phyloP scores from a whole-genome alignment of 2,888 invertebrate genomes.

The Melieria crassipennis region DNA sequence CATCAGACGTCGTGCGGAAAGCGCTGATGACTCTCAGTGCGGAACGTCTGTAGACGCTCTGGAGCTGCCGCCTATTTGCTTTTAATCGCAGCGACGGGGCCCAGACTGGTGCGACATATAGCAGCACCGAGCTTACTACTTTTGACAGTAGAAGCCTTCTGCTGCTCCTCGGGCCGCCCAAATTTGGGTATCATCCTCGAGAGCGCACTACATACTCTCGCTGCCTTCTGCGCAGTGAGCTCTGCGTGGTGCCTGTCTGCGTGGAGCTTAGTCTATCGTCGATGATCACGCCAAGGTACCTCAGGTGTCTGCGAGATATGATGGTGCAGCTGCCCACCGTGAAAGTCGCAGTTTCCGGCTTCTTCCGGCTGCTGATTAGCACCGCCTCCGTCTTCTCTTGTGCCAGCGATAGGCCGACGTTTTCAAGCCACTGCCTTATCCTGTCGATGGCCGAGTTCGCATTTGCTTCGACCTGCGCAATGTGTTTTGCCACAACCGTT shows the following conservation, averaged over 20 bases:
- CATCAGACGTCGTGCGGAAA: slow-evolving; percentile 5
- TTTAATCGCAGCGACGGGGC: background rate
- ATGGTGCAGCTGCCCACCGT: background rate
- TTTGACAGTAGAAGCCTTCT: slow-evolving; percentile 1
- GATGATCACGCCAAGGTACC: slow-evolving; percentile 20
- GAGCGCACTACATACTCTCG: too few species aligned
- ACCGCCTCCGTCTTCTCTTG: slow-evolving; percentile 21
- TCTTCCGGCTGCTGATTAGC: slow-evolving; percentile 15
- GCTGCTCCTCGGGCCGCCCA: too few species aligned
- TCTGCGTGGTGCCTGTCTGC: too few species aligned
- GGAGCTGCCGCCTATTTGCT: background rate
- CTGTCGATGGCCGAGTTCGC: background rate
- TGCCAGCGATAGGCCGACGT: background rate
- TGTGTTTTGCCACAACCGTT: slow-evolving; percentile 10
- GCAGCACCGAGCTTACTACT: slow-evolving; percentile 5
- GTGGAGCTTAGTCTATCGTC: slow-evolving; percentile 3
- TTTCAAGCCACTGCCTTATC: background rate
- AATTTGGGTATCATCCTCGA: too few species aligned
- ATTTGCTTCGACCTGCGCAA: background rate
- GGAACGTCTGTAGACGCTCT: background rate
- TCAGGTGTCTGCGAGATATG: background rate
- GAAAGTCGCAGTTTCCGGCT: background rate
- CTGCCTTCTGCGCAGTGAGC: too few species aligned
- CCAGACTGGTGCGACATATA: slow-evolving; percentile 23
- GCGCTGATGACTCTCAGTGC: slow-evolving; percentile 5